These are phyloP conservation scores for Scortum barcoo DNA, from an alignment of 2,113 vertebrate genomes.

Conservation along the genomic window DNA sequence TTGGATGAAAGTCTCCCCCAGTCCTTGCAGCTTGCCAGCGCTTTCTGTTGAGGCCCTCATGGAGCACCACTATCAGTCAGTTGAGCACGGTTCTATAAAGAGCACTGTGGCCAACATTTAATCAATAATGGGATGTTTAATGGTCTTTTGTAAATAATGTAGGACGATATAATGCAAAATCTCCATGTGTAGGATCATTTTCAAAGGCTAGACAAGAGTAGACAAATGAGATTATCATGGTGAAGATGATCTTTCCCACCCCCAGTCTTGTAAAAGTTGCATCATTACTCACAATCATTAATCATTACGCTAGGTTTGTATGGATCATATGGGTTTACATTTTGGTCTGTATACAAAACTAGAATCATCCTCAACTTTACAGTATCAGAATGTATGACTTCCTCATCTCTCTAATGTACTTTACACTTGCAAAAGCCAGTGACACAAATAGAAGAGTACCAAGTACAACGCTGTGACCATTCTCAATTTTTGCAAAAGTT, in stretches of 20 bases:
- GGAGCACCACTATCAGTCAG: conserved; percentile 50
- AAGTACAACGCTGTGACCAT: background rate
- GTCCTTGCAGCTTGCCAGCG: conserved; percentile 60
- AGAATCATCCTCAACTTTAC: background rate
- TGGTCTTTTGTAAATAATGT: conserved; percentile 54
- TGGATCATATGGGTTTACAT: background rate
- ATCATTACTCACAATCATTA: too few relatives aligned
- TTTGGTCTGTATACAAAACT: background rate
- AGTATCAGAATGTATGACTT: background rate
- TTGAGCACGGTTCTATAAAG: conserved; percentile 31
- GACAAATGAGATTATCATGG: conserved; percentile 22
- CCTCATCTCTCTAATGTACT: background rate
- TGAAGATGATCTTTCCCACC: background rate
- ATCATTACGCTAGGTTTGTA: background rate
- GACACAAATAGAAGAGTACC: too few relatives aligned
- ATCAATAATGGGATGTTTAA: conserved; percentile 44
- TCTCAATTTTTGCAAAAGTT: background rate
- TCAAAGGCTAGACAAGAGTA: conserved; percentile 31
- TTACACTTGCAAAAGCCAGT: background rate
- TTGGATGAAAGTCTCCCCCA: conserved; percentile 72
- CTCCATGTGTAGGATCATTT: conserved; percentile 40
- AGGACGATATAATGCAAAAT: conserved; percentile 30
- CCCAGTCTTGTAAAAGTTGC: conserved; percentile 3
- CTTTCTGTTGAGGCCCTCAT: conserved; percentile 61
- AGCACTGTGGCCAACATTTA: conserved; percentile 53